Base-by-base conservation (phyloP, 2,797 vertebrate genomes). In the Sparus aurata region DNA sequence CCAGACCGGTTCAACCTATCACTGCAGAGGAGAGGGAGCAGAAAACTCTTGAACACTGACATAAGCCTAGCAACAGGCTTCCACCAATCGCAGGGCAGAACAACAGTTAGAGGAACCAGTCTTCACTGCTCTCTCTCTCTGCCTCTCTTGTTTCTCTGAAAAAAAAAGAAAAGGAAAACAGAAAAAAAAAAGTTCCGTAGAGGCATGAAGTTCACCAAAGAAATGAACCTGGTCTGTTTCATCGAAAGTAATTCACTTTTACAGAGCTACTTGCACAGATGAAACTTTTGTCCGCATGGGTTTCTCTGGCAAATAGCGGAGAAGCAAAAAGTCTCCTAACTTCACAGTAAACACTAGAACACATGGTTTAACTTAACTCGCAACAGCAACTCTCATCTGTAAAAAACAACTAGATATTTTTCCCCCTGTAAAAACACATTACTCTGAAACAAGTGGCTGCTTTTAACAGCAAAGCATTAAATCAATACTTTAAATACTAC, bases 51-150 rank as follows among this genome's bases (percentile, higher is more conserved):
- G 5, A 83, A 94, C 93, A 93, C 95, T 95, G 94, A 94, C 94
- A 95, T 92, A 91, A 96, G 96, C 96, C 94, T 96, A 97, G 97
- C 96, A 97, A 97, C 96, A 97, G 94, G 93, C 89, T 83, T 91
- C 87, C 92, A 91, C 96, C 96, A 97, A 96, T 97, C 94, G 94
- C 66, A 86, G 87, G 80, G 73, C 86, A 96, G 95, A 95, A 92
- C 94, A 96, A 97, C 95, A 96, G 91, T 92, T 94, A 88, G 85
- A 94, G 90, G 87, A 82, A 90, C 95, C 95, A 95, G 95, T 95
- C 90, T 91, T 89, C 91, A 94, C 86, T 73, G 79, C 85, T 80
- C 87, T 61, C 76, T 82, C 89, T 91, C 91, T 88, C 90, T 87
- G 87, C 79, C 84, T 87, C 68, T 89, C 86, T 87, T 84, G 81